phyloP scores from a whole-genome alignment of 2,113 vertebrate species.

The Myanophis thanlyinensis region DNA sequence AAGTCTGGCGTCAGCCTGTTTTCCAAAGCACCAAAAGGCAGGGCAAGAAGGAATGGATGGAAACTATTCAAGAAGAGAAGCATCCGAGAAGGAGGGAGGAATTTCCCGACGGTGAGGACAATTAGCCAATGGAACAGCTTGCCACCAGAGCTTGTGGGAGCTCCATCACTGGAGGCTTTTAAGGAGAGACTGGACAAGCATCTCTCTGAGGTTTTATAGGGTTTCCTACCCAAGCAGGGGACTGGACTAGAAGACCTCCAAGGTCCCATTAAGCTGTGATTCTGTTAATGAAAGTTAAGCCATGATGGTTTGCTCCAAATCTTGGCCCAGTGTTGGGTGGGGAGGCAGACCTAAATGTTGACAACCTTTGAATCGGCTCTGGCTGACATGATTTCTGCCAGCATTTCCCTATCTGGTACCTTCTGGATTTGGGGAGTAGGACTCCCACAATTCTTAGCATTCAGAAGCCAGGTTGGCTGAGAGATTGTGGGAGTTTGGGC shows the following conservation, averaged over 20 bases:
- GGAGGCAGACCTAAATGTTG: neutral
- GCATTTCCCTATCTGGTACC: neutral
- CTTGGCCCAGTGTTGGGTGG: neutral
- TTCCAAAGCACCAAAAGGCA: neutral
- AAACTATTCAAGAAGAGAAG: neutral
- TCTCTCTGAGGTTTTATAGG: neutral
- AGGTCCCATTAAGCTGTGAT: too few species aligned
- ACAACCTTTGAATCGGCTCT: neutral
- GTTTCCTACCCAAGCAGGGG: neutral
- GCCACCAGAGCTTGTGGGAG: neutral
- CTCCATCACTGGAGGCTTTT: neutral
- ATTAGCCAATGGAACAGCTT: neutral
- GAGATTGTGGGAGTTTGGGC: neutral
- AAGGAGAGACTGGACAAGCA: neutral
- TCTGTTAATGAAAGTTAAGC: neutral
- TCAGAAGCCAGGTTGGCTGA: neutral
- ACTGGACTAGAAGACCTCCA: neutral
- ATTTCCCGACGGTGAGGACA: neutral
- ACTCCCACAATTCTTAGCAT: neutral
- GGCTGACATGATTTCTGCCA: neutral
- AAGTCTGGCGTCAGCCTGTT: neutral
- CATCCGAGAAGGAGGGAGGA: neutral
- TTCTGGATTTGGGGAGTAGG: neutral
- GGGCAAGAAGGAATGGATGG: neutral
- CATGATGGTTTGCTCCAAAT: neutral